A percentile compares a stretch with the other conserved stretches of the same genome.
These are phyloP conservation scores for Corynorhinus townsendii DNA, from an alignment of 2,113 vertebrate species.

Conservation along the genomic window DNA sequence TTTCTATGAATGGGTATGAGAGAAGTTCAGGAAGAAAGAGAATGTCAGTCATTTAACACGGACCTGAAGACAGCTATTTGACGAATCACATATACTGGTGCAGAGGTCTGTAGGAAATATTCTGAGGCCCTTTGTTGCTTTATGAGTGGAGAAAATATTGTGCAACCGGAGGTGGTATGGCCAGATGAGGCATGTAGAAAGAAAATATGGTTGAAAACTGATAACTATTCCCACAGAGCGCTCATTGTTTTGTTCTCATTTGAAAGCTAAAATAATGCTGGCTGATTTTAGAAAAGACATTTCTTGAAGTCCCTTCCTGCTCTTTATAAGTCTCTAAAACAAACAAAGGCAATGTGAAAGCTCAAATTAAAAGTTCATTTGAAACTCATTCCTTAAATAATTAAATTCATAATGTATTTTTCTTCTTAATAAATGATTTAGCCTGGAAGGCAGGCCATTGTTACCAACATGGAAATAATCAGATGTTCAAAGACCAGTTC, in stretches of 20 bases:
- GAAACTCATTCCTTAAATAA: conserved; percentile 41
- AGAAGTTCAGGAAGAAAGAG: not conserved
- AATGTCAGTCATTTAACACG: not conserved
- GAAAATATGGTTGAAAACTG: not conserved
- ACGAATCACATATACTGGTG: not conserved
- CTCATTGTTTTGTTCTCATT: not conserved
- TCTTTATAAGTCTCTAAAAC: conserved; percentile 29
- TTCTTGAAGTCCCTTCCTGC: not conserved
- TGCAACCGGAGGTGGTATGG: not conserved
- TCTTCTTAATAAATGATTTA: conserved; percentile 29
- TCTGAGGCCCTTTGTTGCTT: not conserved
- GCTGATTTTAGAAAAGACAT: not conserved
- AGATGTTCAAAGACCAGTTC: not conserved
- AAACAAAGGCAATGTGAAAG: conserved; percentile 1
- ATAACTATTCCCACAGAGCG: not conserved
- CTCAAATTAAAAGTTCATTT: conserved; percentile 34
- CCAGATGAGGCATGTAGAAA: not conserved
- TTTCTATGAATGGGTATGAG: not conserved
- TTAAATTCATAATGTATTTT: conserved; percentile 48
- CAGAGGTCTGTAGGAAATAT: not conserved
- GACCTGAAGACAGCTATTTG: not conserved
- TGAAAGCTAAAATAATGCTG: not conserved
- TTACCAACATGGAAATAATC: not conserved
- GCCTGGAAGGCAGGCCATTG: not conserved
- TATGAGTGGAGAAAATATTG: not conserved